Percentiles rank a stretch among this genome's conserved stretches.
Conservation (phyloP, 1,140 invertebrate species). For the Heliconius hermathena region DNA sequence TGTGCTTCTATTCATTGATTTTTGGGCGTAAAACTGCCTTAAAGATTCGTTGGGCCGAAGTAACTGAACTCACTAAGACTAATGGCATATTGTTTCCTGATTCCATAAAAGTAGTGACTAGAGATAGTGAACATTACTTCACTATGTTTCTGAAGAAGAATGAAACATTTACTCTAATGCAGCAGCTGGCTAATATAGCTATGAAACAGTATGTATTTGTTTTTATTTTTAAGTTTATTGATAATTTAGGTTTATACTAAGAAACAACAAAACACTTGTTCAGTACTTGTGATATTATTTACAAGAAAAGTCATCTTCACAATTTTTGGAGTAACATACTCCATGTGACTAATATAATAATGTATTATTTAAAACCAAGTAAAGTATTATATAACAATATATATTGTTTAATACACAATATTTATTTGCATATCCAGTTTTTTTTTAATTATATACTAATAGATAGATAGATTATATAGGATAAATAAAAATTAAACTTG, state of each 20-base stretch:
- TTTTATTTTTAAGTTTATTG: neutral
- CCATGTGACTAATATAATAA: too few species aligned
- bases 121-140: constrained; percentile 92
- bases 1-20: constrained; percentile 98
- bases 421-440: too few species aligned
- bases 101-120: constrained; percentile 91
- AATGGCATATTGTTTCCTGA: constrained; percentile 92
- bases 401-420: too few species aligned
- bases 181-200: constrained; percentile 97
- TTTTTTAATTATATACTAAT: too few species aligned
- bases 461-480: too few species aligned
- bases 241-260: neutral
- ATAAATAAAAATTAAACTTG: too few species aligned
- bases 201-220: constrained; percentile 89
- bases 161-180: constrained; percentile 95
- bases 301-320: too few species aligned
- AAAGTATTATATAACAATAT: too few species aligned
- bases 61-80: constrained; percentile 88
- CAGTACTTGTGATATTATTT: too few species aligned
- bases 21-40: constrained; percentile 95
- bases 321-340: too few species aligned
- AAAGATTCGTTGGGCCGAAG: constrained; percentile 92
- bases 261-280: too few species aligned
- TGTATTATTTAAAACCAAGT: too few species aligned
- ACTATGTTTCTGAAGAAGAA: constrained; percentile 94